Percentiles rank a stretch among this genome's conserved stretches.
Evolutionary conservation across 1,140 invertebrate species (phyloP).

Genomic region (Littorina saxatilis): DNA sequence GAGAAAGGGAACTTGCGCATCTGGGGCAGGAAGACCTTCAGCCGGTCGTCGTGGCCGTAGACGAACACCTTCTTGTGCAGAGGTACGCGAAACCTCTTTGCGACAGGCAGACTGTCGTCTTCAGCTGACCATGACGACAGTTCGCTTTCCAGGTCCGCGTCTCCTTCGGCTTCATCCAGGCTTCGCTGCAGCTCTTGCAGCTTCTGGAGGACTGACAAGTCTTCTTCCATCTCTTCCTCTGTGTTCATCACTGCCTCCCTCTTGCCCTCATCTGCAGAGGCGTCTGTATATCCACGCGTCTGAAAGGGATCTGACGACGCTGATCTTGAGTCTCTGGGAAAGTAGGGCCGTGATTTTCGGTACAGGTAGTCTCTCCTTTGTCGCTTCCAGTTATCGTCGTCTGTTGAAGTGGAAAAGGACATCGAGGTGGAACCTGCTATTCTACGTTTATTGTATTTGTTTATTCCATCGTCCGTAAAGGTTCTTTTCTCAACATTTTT

Average conservation of each 20-base stretch:
- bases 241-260: no score
- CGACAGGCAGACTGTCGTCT: not conserved
- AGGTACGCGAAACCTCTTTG: not conserved
- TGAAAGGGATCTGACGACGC: not conserved
- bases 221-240: not conserved
- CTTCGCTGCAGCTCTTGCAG: not conserved
- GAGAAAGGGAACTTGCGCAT: conserved; percentile 60
- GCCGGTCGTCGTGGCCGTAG: conserved; percentile 51
- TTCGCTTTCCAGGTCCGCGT: not conserved
- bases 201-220: not conserved
- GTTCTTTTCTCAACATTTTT: no score
- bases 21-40: conserved; percentile 37
- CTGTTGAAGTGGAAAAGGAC: no score
- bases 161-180: not conserved
- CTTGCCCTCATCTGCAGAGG: no score
- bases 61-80: conserved; percentile 42
- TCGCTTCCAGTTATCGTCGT: no score
- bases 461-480: no score
- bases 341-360: no score
- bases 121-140: not conserved
- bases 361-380: no score
- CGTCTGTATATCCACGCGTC: no score
- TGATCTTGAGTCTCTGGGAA: no score
- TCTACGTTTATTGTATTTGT: no score
- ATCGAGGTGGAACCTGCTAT: no score